These are phyloP conservation scores for Sphyrna mokarran DNA, from an alignment of 2,113 vertebrate genomes.

Conservation along the genomic window DNA sequence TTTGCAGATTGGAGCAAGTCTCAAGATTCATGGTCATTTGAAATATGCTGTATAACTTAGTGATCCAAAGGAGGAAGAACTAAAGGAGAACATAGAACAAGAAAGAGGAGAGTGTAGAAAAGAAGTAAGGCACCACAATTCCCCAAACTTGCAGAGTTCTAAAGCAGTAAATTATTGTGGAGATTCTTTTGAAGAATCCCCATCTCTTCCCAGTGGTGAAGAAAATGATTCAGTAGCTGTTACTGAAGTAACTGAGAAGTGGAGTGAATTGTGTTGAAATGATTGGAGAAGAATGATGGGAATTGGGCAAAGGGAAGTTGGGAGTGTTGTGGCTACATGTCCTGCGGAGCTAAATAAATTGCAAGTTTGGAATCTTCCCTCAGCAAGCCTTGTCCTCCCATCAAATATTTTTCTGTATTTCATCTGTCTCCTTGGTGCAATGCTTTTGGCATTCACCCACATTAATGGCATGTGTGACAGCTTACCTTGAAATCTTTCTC, in stretches of 20 bases:
- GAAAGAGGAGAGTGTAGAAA: neutral
- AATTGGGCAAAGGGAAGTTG: neutral
- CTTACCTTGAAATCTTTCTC: neutral
- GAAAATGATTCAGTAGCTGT: neutral
- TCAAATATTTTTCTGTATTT: neutral
- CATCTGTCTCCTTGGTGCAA: neutral
- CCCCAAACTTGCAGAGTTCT: neutral
- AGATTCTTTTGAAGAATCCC: no score
- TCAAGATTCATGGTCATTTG: neutral
- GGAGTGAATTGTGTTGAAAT: neutral
- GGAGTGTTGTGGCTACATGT: neutral
- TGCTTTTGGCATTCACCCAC: neutral
- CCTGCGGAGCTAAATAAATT: neutral
- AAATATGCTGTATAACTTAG: neutral
- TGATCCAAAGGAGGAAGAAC: neutral
- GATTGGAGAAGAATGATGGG: neutral
- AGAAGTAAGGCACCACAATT: neutral
- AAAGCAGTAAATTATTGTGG: neutral
- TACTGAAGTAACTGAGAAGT: neutral
- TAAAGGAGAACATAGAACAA: neutral
- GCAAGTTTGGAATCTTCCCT: neutral
- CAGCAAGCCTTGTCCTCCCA: neutral
- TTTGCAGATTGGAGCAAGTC: neutral
- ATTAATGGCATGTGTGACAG: neutral
- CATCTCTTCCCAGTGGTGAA: neutral